These are phyloP conservation scores for Phrynocephalus forsythii DNA, from an alignment of 2,797 vertebrate species.

Conservation along the genomic window DNA sequence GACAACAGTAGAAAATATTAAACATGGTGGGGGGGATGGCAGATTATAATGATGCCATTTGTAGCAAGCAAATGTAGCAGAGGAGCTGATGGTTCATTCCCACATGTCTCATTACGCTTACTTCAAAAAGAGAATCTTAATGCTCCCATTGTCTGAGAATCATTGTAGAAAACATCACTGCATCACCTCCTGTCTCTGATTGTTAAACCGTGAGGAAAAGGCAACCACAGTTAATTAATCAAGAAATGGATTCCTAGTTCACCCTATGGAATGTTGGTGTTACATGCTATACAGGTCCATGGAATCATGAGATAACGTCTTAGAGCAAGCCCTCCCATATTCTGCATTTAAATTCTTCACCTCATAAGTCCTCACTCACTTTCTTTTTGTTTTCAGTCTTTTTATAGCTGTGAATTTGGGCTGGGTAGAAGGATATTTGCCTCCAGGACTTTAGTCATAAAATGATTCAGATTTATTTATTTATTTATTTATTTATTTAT, in stretches of 20 bases:
- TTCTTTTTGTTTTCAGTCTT: not conserved
- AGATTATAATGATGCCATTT: no score
- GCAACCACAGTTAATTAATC: not conserved
- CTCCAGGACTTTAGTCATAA: constrained; percentile 7
- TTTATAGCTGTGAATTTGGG: constrained; percentile 4
- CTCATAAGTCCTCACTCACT: not conserved
- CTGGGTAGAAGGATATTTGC: not conserved
- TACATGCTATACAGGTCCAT: not conserved
- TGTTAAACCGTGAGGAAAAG: no score
- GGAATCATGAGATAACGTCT: not conserved
- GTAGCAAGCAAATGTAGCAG: no score
- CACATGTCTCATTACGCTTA: no score
- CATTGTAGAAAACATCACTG: no score
- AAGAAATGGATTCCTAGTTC: not conserved
- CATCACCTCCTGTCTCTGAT: no score
- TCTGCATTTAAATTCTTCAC: not conserved
- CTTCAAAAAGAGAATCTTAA: no score
- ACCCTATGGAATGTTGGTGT: not conserved
- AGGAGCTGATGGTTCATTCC: no score
- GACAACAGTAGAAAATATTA: no score
- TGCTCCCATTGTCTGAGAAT: no score
- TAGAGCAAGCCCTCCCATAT: not conserved
- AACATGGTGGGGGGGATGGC: no score
- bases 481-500: no score
- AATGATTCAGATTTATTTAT: constrained; percentile 12